A percentile compares a stretch with the other conserved stretches of the same genome.
Evolutionary conservation across 2,888 invertebrate genomes (phyloP).

Genomic region (Sussaba pulchella): DNA sequence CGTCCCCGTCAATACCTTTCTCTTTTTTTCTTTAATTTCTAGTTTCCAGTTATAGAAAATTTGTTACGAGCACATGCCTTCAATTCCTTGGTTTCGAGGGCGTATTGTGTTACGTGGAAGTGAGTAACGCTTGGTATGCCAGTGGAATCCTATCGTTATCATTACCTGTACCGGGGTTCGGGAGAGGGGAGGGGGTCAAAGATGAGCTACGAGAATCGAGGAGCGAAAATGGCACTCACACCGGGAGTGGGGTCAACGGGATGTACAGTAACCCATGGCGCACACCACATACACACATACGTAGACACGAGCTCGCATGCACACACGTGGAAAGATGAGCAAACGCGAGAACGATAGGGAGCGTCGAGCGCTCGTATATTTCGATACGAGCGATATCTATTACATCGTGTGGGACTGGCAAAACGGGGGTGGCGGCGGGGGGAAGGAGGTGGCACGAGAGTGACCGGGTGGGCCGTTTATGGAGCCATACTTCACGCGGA

Average conservation of each 20-base stretch:
- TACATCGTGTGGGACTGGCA: constrained; percentile 55
- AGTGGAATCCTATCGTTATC: neutral
- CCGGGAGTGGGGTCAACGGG: constrained; percentile 46
- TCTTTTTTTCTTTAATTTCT: too few species aligned
- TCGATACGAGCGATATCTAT: constrained; percentile 74
- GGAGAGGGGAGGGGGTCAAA: neutral
- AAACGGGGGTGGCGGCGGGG: neutral
- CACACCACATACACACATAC: neutral
- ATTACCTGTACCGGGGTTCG: neutral
- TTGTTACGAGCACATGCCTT: neutral
- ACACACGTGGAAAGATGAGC: constrained; percentile 38
- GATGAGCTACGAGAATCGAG: constrained; percentile 27
- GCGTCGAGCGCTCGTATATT: constrained; percentile 69
- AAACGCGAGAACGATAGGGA: constrained; percentile 55
- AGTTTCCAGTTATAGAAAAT: neutral
- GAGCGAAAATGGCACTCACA: neutral
- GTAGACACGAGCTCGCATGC: neutral
- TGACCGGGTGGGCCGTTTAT: constrained; percentile 72
- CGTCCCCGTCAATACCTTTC: too few species aligned
- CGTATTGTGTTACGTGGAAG: constrained; percentile 5
- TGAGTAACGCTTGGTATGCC: neutral
- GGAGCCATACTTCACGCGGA: constrained; percentile 76
- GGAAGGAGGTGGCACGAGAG: constrained; percentile 24
- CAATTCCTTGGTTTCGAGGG: neutral
- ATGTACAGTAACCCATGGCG: constrained; percentile 25